These are phyloP conservation scores for Passer domesticus DNA, from an alignment of 2,113 vertebrate species.

Conservation along the genomic window DNA sequence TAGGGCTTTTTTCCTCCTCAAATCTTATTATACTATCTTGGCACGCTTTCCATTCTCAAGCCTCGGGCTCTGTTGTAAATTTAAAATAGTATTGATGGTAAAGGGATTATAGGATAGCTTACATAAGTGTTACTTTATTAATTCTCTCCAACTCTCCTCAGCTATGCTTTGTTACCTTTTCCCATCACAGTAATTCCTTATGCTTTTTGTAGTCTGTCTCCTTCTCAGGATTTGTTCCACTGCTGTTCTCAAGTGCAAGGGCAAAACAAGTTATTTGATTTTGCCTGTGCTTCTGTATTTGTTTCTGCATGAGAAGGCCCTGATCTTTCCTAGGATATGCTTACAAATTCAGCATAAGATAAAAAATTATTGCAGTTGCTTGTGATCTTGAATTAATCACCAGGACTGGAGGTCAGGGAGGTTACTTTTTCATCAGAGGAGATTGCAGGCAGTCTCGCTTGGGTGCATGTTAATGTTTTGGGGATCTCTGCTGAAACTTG, in stretches of 20 bases:
- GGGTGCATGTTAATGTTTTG: background rate
- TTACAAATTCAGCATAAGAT: background rate
- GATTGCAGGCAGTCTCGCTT: background rate
- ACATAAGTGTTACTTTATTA: background rate
- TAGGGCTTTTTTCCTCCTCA: background rate
- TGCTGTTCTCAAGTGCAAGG: background rate
- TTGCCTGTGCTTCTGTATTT: background rate
- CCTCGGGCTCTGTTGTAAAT: background rate
- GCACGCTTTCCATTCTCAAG: background rate
- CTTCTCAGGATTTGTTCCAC: background rate
- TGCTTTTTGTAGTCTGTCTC: background rate
- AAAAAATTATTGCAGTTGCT: background rate
- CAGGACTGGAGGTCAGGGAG: background rate
- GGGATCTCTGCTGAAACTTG: constrained; percentile 1
- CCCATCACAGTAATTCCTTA: background rate
- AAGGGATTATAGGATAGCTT: background rate
- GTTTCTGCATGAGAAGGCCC: background rate
- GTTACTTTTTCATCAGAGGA: background rate
- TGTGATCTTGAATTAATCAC: background rate
- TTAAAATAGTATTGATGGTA: background rate
- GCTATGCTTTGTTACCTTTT: background rate
- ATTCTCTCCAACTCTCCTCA: background rate
- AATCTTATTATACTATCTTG: background rate
- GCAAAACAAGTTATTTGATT: background rate
- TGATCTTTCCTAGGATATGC: background rate